phyloP scores from a whole-genome alignment of 1,140 invertebrate genomes.

The Dendroctonus valens region DNA sequence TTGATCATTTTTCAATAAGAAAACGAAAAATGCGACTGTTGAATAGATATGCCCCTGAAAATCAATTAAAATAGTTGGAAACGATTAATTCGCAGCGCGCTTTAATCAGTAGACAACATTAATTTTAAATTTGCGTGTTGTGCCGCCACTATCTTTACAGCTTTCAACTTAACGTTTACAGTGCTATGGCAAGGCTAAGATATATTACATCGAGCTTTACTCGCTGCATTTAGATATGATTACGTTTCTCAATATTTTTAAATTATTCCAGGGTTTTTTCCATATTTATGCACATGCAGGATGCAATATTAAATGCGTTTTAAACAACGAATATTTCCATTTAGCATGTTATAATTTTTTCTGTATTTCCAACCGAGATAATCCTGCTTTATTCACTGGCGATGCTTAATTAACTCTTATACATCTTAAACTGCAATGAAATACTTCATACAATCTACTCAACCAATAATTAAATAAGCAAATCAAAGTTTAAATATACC shows the following conservation, averaged over 20 bases:
- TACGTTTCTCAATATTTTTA: slow-evolving; percentile 1
- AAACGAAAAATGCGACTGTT: slow-evolving; percentile 18
- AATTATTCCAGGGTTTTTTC: background rate
- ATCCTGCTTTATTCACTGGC: no score
- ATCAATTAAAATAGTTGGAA: slow-evolving; percentile 33
- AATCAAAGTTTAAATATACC: no score
- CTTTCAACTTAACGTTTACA: slow-evolving; percentile 20
- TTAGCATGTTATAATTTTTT: no score
- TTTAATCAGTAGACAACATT: slow-evolving; percentile 33
- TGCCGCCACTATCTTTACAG: slow-evolving; percentile 24
- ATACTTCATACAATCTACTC: no score
- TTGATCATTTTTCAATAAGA: slow-evolving; percentile 1
- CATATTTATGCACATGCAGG: no score
- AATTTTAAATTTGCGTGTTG: slow-evolving; percentile 34
- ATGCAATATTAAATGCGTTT: no score
- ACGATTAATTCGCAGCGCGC: slow-evolving; percentile 24
- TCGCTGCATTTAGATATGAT: slow-evolving; percentile 19
- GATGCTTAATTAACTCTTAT: no score
- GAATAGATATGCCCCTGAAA: slow-evolving; percentile 22
- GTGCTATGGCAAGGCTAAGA: slow-evolving; percentile 18
- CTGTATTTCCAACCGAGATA: no score
- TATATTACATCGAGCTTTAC: slow-evolving; percentile 16
- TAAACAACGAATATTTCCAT: no score
- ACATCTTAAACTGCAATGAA: no score
- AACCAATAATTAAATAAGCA: no score